Base-by-base conservation (phyloP, 1,140 invertebrate species). In the Eumaeus atala region DNA sequence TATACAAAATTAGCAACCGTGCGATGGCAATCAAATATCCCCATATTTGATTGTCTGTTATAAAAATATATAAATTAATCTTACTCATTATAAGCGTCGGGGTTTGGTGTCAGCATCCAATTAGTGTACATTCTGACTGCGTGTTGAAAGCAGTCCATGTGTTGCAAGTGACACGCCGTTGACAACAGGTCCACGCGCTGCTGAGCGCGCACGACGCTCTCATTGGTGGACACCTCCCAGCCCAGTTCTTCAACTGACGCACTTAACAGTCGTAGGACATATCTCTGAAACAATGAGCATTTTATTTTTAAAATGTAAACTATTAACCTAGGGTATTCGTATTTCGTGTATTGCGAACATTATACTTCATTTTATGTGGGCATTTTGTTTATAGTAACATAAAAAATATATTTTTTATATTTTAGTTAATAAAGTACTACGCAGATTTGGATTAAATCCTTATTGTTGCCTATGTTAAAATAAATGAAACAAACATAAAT, bases 61-160 rank as follows among this genome's bases (percentile, higher is more conserved):
- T 8, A 49, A 6, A 51, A 11, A 10, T 28, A 28, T 28, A 28
- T 6, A 28, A 28, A 28, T 28, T 6, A 28, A 6, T 38, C 90
- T 89, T 89, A 95, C 91, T 94, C 94, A 79, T 93, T 95, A 60
- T 91, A 89, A 3, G 81, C 74, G 68, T 94, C 91, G 3, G 93
- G 93, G 76, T 93, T 90, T 0, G 92, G 89, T 1, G 84, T 85
- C 12, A 91, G 86, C 67, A 90, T 90, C 94, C 94, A 96, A 65
- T 92, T 92, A 9, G 91, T 89, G 64, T 94, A 95, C 54, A 92
- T 89, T 0, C 86, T 79, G 0, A 91, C 89, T 1, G 93, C 91
- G 48, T 93, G 92, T 11, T 89, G 76, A 1, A 95, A 82, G 72
- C 94, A 95, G 62, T 92, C 90, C 6, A 89, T 81, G 48, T 93